These are phyloP conservation scores for Cervus canadensis DNA, from an alignment of 2,113 vertebrate genomes.

Conservation along the genomic window DNA sequence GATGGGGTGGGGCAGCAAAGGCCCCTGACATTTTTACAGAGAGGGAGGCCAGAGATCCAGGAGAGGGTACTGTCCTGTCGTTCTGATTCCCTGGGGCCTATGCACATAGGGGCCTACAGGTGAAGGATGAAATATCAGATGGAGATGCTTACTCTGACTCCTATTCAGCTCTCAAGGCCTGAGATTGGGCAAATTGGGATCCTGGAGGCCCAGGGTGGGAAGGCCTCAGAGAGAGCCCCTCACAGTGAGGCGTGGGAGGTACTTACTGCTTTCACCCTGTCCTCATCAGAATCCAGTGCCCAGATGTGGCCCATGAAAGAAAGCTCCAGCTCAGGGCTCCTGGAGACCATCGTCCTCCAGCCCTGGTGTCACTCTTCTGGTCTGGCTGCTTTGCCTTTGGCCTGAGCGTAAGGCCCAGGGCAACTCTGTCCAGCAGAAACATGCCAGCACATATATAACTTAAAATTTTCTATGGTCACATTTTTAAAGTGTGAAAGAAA, in stretches of 20 bases:
- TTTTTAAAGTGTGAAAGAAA: neutral
- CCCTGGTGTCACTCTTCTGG: neutral
- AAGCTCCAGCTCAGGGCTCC: neutral
- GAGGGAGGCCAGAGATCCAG: neutral
- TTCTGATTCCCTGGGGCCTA: neutral
- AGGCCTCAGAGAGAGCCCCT: neutral
- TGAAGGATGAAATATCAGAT: neutral
- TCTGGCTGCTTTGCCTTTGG: neutral
- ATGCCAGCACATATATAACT: neutral
- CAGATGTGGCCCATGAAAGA: neutral
- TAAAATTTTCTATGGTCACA: neutral
- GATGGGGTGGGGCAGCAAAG: neutral
- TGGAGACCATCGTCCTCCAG: neutral
- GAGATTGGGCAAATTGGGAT: neutral
- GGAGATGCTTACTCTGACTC: neutral
- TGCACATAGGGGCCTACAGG: fast-evolving
- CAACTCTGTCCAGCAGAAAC: neutral
- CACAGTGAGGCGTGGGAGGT: neutral
- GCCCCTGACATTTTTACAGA: neutral
- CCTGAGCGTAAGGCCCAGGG: neutral
- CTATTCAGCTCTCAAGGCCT: neutral
- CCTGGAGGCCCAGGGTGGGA: neutral
- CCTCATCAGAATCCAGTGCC: neutral
- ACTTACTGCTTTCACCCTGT: neutral
- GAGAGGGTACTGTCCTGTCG: neutral